A percentile compares a stretch with the other conserved stretches of the same genome.
phyloP scores from a whole-genome alignment of 2,797 vertebrate species.

The Premnoplex brunnescens region DNA sequence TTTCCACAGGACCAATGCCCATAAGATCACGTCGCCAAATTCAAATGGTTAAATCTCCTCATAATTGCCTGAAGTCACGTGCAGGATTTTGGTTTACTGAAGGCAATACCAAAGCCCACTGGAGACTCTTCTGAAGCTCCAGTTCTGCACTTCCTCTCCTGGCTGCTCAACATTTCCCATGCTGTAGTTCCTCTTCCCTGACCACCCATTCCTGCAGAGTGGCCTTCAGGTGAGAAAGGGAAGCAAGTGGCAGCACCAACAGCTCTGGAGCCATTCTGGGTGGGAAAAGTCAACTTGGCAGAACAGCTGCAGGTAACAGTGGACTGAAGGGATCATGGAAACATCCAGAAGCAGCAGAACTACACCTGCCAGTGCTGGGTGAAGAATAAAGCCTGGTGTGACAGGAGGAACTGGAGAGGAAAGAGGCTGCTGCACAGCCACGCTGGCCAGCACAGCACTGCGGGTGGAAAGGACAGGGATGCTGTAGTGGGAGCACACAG shows the following conservation, averaged over 20 bases:
- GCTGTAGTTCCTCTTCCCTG: not conserved
- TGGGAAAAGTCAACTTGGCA: not conserved
- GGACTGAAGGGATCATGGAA: not conserved
- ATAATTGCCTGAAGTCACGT: not conserved
- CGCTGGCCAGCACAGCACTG: not conserved
- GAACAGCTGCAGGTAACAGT: not conserved
- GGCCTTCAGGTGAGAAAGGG: not conserved
- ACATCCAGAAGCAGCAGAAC: not conserved
- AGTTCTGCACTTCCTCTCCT: not conserved
- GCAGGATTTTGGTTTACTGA: not conserved
- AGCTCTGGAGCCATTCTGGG: not conserved
- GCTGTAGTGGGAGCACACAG: accelerated
- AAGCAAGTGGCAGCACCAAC: not conserved
- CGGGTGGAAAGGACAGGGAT: not conserved
- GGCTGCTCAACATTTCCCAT: not conserved
- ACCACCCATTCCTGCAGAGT: not conserved
- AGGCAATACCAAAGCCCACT: not conserved
- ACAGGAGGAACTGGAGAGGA: not conserved
- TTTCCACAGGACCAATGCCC: not conserved
- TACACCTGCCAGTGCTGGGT: not conserved
- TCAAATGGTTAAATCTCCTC: accelerated
- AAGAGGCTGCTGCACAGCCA: not conserved
- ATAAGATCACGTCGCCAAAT: not conserved
- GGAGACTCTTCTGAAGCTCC: not conserved
- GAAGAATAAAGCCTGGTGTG: not conserved